Evolutionary conservation across 1,140 invertebrate genomes (phyloP).

Genomic region (Magallana angulata): DNA sequence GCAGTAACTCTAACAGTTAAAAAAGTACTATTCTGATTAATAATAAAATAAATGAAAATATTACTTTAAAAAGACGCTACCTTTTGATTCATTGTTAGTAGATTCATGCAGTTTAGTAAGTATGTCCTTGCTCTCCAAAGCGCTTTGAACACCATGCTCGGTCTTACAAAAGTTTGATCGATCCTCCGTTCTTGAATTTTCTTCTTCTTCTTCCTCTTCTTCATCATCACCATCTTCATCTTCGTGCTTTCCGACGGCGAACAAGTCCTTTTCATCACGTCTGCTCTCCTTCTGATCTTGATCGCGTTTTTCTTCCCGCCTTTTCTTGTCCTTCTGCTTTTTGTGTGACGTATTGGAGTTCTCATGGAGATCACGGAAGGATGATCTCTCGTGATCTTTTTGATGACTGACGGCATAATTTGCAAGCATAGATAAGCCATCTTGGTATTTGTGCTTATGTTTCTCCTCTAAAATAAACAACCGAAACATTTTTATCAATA

Average conservation of each 20-base stretch:
- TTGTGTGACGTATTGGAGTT: not conserved
- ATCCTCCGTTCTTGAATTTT: not conserved
- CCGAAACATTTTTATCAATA: not conserved
- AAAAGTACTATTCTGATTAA: no score
- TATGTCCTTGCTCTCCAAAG: conserved; percentile 1
- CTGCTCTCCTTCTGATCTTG: not conserved
- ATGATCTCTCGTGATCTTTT: not conserved
- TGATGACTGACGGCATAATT: conserved; percentile 25
- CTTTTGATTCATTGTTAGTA: conserved; percentile 4
- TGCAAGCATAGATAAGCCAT: conserved; percentile 17
- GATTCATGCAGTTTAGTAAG: conserved; percentile 26
- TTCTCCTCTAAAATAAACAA: not conserved
- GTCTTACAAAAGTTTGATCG: conserved; percentile 13
- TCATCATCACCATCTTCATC: not conserved
- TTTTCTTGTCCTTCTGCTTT: conserved; percentile 18
- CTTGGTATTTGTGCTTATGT: conserved; percentile 1
- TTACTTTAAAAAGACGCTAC: not conserved
- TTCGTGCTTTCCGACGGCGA: not conserved
- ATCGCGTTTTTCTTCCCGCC: conserved; percentile 1
- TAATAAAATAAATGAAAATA: no score
- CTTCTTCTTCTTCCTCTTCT: not conserved
- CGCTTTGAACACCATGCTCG: conserved; percentile 11
- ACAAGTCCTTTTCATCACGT: not conserved
- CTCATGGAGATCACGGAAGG: conserved; percentile 3
- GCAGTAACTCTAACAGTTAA: no score